These are phyloP conservation scores for Sebastes kiyomatsui DNA, from an alignment of 2,797 vertebrate genomes.

Conservation along the genomic window DNA sequence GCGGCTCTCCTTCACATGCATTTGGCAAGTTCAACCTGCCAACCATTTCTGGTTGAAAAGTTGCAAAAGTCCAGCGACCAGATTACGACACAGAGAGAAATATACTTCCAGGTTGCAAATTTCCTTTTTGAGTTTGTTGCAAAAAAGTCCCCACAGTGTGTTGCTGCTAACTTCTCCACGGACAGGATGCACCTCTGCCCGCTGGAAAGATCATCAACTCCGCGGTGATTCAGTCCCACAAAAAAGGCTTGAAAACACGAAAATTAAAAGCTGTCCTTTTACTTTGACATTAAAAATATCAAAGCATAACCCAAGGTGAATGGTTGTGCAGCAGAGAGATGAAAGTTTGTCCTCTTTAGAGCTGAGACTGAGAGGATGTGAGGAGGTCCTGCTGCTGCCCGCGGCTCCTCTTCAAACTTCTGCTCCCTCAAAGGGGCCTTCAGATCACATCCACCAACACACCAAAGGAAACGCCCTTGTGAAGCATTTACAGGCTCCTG, in stretches of 20 bases:
- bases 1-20: conserved; percentile 86
- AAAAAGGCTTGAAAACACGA: not conserved
- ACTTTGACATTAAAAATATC: not conserved
- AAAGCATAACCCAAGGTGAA: not conserved
- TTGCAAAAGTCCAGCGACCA: conserved; percentile 39
- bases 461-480: conserved; percentile 73
- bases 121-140: not conserved
- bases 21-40: conserved; percentile 90
- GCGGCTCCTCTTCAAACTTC: conserved; percentile 61
- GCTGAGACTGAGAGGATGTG: not conserved
- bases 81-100: conserved; percentile 29
- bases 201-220: conserved; percentile 27
- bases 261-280: not conserved
- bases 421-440: conserved; percentile 39
- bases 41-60: conserved; percentile 84
- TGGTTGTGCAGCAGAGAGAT: too few species aligned
- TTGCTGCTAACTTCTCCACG: conserved; percentile 3
- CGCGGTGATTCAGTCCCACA: not conserved
- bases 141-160: not conserved
- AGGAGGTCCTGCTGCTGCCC: not conserved
- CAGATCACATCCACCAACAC: conserved; percentile 29
- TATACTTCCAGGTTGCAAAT: conserved; percentile 9
- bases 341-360: too few species aligned
- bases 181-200: conserved; percentile 25
- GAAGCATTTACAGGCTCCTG: conserved; percentile 47